Conservation (phyloP, 2,888 invertebrate species). For the Cheilosia impressa region DNA sequence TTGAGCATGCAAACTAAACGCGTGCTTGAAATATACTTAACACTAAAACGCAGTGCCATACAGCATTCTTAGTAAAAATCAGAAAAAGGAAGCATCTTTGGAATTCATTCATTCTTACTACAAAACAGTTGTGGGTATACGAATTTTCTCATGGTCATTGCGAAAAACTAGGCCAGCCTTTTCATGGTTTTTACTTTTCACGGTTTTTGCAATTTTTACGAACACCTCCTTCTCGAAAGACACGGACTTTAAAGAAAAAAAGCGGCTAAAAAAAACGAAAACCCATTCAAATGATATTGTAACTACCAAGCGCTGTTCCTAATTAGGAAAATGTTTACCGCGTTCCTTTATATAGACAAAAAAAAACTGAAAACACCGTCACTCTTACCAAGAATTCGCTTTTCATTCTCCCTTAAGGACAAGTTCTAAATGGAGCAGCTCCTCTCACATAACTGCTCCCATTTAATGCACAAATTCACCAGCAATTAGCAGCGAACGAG, state of each 20-base stretch:
- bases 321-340: slow-evolving; percentile 49
- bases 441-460: slow-evolving; percentile 25
- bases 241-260: slow-evolving; percentile 20
- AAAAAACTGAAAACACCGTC: background rate
- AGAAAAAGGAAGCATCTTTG: background rate
- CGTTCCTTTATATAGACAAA: background rate
- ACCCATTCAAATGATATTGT: slow-evolving; percentile 24
- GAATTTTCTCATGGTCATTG: slow-evolving; percentile 24
- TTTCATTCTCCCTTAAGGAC: slow-evolving; percentile 12
- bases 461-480: slow-evolving; percentile 56
- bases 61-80: background rate
- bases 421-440: slow-evolving; percentile 19
- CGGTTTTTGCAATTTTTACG: slow-evolving; percentile 4
- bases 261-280: background rate
- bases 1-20: background rate
- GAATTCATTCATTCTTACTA: background rate
- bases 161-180: slow-evolving; percentile 18
- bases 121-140: background rate
- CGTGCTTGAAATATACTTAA: background rate
- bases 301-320: slow-evolving; percentile 36
- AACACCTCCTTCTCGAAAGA: background rate
- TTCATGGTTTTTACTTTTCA: slow-evolving; percentile 13
- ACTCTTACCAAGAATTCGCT: slow-evolving; percentile 8
- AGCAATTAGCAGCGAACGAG: slow-evolving; percentile 59
- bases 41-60: background rate